Conservation (phyloP, 2,888 invertebrate genomes). For the Harpalus rufipes region DNA sequence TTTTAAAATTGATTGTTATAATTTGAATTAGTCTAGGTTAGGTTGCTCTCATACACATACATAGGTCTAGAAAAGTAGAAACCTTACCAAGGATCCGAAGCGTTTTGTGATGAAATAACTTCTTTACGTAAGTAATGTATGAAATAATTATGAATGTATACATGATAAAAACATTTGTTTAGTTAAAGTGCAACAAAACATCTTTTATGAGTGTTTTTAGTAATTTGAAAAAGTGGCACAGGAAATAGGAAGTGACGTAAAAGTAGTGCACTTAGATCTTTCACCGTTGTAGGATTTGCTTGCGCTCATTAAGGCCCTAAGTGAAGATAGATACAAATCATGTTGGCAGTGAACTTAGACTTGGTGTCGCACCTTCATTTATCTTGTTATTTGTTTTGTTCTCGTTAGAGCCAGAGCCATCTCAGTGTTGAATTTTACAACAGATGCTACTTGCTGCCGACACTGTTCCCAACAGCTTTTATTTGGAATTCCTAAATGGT, state of each 20-base stretch:
- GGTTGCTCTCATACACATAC: too few species aligned
- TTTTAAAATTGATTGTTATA: too few species aligned
- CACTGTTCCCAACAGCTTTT: background rate
- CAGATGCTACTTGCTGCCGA: background rate
- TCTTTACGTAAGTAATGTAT: too few species aligned
- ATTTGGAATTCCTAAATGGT: conserved; percentile 30
- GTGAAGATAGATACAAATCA: conserved; percentile 50
- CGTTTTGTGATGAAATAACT: too few species aligned
- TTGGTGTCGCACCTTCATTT: conserved; percentile 33
- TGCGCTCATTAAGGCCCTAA: conserved; percentile 32
- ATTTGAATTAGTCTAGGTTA: too few species aligned
- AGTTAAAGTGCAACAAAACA: too few species aligned
- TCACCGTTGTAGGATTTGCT: conserved; percentile 17
- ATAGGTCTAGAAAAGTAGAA: too few species aligned
- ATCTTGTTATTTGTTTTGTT: conserved; percentile 49
- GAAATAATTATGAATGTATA: too few species aligned
- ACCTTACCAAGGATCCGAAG: too few species aligned
- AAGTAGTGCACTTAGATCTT: background rate
- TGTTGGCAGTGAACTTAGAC: conserved; percentile 46
- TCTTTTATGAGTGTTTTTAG: too few species aligned
- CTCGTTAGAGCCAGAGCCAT: conserved; percentile 11
- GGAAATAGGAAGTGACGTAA: background rate
- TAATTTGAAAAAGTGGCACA: background rate
- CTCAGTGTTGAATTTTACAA: background rate
- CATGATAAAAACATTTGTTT: too few species aligned